phyloP scores from a whole-genome alignment of 2,113 vertebrate species.

The Elachura formosa region DNA sequence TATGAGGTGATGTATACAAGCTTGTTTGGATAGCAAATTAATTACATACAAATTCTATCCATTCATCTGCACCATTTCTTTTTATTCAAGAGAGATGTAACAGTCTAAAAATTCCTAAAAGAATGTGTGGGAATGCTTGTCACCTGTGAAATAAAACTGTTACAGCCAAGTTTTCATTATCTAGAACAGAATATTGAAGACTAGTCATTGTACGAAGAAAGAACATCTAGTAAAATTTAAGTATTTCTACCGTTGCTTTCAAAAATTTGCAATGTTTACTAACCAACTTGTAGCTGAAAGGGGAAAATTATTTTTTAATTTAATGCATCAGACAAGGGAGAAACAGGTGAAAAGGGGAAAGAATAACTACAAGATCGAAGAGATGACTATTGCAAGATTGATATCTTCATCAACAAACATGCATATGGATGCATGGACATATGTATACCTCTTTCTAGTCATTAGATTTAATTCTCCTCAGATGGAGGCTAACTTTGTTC shows the following conservation, averaged over 20 bases:
- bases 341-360: background rate
- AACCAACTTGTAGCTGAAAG: background rate
- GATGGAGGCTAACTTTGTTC: background rate
- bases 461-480: background rate
- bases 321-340: background rate
- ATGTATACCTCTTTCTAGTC: background rate
- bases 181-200: conserved; percentile 24
- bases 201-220: background rate
- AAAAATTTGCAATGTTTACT: background rate
- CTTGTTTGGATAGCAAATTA: background rate
- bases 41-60: background rate
- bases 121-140: conserved; percentile 55
- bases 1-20: background rate
- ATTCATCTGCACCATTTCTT: background rate
- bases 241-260: background rate
- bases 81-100: background rate
- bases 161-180: conserved; percentile 54
- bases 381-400: background rate
- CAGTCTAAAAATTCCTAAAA: conserved; percentile 57
- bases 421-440: background rate
- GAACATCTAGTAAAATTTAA: background rate
- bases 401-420: background rate
- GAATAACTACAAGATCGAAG: background rate
- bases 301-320: background rate
- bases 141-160: conserved; percentile 50